Evolutionary conservation across 1,140 invertebrate genomes (phyloP), one percentile per base, ranked within the genome.

Genomic region (Trichonephila clavipes): DNA sequence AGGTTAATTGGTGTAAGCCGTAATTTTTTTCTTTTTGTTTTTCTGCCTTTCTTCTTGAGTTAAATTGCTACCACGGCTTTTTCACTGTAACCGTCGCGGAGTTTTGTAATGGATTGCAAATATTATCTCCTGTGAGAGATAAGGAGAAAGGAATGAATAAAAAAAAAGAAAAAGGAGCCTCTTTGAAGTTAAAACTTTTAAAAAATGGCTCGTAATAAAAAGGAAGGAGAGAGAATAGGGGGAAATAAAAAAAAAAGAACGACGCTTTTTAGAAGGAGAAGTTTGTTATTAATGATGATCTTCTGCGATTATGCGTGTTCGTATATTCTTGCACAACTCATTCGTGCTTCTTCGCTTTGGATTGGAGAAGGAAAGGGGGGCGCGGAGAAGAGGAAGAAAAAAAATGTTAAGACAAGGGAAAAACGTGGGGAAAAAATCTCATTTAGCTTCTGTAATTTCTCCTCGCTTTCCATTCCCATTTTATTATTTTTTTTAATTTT

Each of bases 211-310:
- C 21, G 28, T 59, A 34, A 85, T 24, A 61, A 85, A 85, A 85
- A 28, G 58, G n/a, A 62, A 91, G 62, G 10, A n/a, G n/a, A n/a
- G n/a, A n/a, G n/a, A 85, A 24, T 40, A 40, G 34, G 34, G 34
- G 28, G 28, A 28, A 28, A 28, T 40, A 28, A 58, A 82, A 61
- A 28, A 18, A 24, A 44, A 82, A 90, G 82, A 90, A 72, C 14
- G 28, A 21, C 24, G 34, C 28, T 61, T 85, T 40, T 58, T 66
- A n/a, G 18, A 21, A 58, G 8, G n/a, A 85, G 72, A 77, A 83
- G 61, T 64, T 19, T 92, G 81, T 92, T 92, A 92, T 92, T 92
- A 92, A 92, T 92, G 90, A 92, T 92, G 90, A 92, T 92, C 81
- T 83, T 92, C 34, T 62, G 66, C 90, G 90, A 83, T 92, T 85